phyloP scores from a whole-genome alignment of 2,888 invertebrate genomes.

The Corythucha ciliata region DNA sequence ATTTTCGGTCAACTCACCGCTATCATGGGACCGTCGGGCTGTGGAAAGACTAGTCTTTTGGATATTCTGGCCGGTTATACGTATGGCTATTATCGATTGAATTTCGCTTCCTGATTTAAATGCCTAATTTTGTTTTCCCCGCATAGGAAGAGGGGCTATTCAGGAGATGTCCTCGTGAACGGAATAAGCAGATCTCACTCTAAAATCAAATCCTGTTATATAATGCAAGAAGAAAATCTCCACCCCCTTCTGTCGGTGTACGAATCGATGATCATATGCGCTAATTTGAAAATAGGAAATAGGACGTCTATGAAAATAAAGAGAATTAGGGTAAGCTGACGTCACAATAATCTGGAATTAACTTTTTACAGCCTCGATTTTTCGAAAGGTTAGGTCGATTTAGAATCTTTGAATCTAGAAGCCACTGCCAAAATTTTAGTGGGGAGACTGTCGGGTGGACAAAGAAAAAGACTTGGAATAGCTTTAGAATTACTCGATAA shows the following conservation, averaged over 20 bases:
- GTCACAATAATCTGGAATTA: background rate
- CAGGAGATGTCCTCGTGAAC: constrained; percentile 20
- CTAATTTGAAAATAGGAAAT: constrained; percentile 71
- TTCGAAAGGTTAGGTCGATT: constrained; percentile 33
- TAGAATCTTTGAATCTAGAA: constrained; percentile 64
- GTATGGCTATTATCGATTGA: no score
- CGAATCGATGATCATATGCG: constrained; percentile 78
- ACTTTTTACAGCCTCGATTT: background rate
- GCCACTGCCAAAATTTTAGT: constrained; percentile 58
- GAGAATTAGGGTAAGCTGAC: constrained; percentile 43
- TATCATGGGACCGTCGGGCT: constrained; percentile 61
- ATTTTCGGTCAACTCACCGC: constrained; percentile 54
- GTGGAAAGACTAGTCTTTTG: constrained; percentile 67
- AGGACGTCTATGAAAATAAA: constrained; percentile 54
- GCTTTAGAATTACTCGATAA: constrained; percentile 85
- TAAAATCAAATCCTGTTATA: constrained; percentile 49
- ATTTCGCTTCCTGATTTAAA: no score
- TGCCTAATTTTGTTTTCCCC: no score
- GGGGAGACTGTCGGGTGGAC: constrained; percentile 72
- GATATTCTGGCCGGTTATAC: constrained; percentile 64
- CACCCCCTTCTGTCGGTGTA: constrained; percentile 73
- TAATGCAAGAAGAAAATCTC: constrained; percentile 77
- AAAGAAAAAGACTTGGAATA: constrained; percentile 80
- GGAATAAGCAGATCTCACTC: constrained; percentile 7
- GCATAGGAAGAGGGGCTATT: constrained; percentile 16